These are phyloP conservation scores for Caenorhabditis wallacei DNA, from an alignment of 2,888 invertebrate genomes.

Conservation along the genomic window DNA sequence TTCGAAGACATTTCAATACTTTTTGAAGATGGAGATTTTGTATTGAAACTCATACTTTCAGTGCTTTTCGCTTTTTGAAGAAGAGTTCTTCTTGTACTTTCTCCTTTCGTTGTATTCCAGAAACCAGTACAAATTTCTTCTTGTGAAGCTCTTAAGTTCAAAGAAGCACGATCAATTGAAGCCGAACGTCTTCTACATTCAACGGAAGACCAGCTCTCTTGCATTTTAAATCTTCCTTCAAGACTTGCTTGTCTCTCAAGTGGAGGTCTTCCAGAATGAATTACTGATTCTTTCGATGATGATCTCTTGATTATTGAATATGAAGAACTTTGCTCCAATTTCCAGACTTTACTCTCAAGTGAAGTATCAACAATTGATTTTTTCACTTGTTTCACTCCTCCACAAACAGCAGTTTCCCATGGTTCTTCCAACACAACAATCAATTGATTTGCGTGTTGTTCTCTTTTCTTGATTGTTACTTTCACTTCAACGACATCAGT, in stretches of 20 bases:
- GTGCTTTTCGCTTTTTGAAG: constrained; percentile 56
- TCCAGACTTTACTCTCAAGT: constrained; percentile 25
- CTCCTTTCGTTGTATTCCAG: constrained; percentile 63
- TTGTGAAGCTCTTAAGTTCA: constrained; percentile 38
- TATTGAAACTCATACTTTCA: constrained; percentile 51
- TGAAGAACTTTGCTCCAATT: constrained; percentile 44
- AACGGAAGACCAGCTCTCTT: constrained; percentile 61
- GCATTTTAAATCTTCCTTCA: constrained; percentile 60
- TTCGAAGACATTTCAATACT: constrained; percentile 32
- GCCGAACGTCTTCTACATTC: constrained; percentile 42
- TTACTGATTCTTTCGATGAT: constrained; percentile 51
- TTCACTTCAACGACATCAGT: constrained; percentile 43
- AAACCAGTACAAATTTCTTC: constrained; percentile 68
- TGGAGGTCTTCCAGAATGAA: constrained; percentile 34
- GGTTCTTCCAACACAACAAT: constrained; percentile 65
- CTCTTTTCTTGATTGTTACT: constrained; percentile 52
- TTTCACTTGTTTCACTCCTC: constrained; percentile 35
- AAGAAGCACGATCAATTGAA: constrained; percentile 52
- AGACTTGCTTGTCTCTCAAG: constrained; percentile 62
- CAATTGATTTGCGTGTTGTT: constrained; percentile 62
- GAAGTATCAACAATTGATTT: constrained; percentile 46
- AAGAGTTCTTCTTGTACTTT: constrained; percentile 56
- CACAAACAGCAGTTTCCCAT: constrained; percentile 32
- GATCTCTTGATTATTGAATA: constrained; percentile 54
- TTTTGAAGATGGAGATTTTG: constrained; percentile 28